Evolutionary conservation across 2,797 vertebrate genomes (phyloP).

Genomic region (Buphagus erythrorhynchus): DNA sequence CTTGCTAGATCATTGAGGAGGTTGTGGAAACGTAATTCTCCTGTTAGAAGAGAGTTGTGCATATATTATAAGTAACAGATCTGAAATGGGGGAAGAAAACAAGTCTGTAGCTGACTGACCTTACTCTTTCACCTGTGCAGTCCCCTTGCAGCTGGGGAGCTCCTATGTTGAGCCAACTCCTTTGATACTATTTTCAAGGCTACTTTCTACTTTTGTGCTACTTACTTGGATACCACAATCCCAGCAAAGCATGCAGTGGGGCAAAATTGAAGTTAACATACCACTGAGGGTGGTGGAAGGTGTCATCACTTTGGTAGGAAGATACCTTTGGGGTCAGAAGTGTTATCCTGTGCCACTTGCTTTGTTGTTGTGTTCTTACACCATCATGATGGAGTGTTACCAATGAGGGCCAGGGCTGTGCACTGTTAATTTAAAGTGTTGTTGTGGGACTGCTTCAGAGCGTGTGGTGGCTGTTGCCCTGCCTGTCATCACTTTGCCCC

Average conservation of each 20-base stretch:
- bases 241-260: background rate
- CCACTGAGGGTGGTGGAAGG: background rate
- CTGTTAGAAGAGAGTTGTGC: background rate
- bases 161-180: background rate
- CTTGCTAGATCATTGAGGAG: background rate
- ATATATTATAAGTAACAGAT: background rate
- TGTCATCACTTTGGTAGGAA: background rate
- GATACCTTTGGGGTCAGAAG: background rate
- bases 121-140: background rate
- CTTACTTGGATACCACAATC: background rate
- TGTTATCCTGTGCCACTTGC: background rate
- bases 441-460: background rate
- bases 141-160: background rate
- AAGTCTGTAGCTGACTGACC: background rate
- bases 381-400: background rate
- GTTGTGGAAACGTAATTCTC: background rate
- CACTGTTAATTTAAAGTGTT: background rate
- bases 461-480: background rate
- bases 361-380: background rate
- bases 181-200: background rate
- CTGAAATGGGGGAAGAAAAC: background rate
- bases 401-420: background rate
- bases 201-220: background rate
- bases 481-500: background rate
- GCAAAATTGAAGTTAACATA: background rate